phyloP scores from a whole-genome alignment of 2,888 invertebrate genomes.

The Sarcophaga rosellei region DNA sequence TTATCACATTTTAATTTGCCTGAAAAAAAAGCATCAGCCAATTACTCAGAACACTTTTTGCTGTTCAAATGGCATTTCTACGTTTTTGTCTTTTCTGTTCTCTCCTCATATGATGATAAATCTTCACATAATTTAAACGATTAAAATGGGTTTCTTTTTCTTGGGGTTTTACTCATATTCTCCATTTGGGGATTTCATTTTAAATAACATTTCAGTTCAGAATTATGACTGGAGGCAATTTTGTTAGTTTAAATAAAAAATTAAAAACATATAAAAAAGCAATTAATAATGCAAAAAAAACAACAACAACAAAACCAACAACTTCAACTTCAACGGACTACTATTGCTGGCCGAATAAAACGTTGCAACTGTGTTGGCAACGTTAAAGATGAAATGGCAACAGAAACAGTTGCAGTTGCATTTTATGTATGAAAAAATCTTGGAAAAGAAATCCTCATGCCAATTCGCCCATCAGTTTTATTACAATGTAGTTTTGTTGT shows the following conservation, averaged over 20 bases:
- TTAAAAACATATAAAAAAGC: constrained; percentile 66
- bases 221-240: constrained; percentile 59
- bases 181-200: constrained; percentile 41
- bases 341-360: not conserved
- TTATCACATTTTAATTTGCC: no score
- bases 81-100: no score
- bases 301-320: constrained; percentile 9
- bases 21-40: no score
- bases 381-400: constrained; percentile 5
- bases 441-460: constrained; percentile 45
- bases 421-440: constrained; percentile 46
- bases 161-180: not conserved
- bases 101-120: constrained; percentile 13
- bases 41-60: no score
- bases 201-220: constrained; percentile 49
- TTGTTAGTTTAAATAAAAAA: constrained; percentile 62
- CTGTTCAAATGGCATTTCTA: no score
- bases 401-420: constrained; percentile 50
- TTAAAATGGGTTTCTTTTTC: constrained; percentile 29
- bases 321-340: not conserved
- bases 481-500: constrained; percentile 50
- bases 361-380: constrained; percentile 5
- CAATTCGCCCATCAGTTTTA: constrained; percentile 56
- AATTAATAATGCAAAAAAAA: constrained; percentile 54
- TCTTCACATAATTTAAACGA: constrained; percentile 40